phyloP scores from a whole-genome alignment of 2,797 vertebrate genomes.

The Urocyon cinereoargenteus region DNA sequence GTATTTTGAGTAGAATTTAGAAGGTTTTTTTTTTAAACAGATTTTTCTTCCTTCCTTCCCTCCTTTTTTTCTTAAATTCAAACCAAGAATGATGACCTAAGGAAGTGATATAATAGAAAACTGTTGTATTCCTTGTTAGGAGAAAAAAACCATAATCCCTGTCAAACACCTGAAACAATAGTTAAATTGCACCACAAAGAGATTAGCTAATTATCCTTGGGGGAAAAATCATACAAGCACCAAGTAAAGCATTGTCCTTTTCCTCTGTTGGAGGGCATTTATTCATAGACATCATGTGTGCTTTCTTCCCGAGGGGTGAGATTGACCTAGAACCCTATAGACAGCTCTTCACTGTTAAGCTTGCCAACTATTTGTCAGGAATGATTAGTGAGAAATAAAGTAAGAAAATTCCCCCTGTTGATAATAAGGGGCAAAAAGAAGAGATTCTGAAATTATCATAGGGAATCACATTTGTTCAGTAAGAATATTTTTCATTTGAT shows the following conservation, averaged over 20 bases:
- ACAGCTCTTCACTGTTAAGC: background rate
- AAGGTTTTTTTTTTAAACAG: background rate
- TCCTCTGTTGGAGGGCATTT: constrained; percentile 55
- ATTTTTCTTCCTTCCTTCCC: background rate
- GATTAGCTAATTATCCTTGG: background rate
- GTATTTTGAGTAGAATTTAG: background rate
- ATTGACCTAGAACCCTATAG: constrained; percentile 59
- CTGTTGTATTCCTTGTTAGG: background rate
- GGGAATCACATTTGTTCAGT: constrained; percentile 8
- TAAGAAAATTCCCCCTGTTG: constrained; percentile 60
- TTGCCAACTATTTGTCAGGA: constrained; percentile 77
- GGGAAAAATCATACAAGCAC: background rate
- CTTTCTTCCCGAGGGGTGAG: constrained; percentile 48
- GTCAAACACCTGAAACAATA: background rate
- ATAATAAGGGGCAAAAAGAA: constrained; percentile 63
- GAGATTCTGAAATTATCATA: constrained; percentile 58
- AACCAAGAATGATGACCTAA: background rate
- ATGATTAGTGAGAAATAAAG: constrained; percentile 75
- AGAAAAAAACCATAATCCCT: background rate
- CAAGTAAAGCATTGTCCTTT: constrained; percentile 44
- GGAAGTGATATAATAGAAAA: background rate
- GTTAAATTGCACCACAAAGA: background rate
- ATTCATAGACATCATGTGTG: constrained; percentile 52
- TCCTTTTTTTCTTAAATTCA: background rate
- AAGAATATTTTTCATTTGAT: background rate